Base-by-base conservation (phyloP, 2,113 vertebrate species). In the Henicopernis longicauda region DNA sequence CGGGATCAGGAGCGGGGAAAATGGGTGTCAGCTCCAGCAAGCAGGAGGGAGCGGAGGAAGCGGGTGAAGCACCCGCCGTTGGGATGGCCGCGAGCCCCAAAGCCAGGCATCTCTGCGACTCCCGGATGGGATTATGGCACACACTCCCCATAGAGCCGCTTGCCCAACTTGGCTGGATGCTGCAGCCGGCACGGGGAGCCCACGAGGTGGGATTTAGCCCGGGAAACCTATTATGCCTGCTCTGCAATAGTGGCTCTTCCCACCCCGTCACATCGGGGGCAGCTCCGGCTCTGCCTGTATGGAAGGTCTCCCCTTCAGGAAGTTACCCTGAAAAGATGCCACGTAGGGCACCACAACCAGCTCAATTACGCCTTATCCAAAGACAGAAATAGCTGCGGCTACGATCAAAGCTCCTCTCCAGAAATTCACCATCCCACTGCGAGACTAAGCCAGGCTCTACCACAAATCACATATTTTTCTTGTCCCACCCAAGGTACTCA, bases 71-170 rank as follows among this genome's bases (percentile, higher is more conserved):
- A 38, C 9, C 34, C 15, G 0, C 10, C 0, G 0, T 0, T 89
- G 91, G 73, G 65, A 90, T 72, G 79, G 91, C 91, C 58, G 40
- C 3, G 12, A 92, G 88, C 76, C 73, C 11, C 2, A 85, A 81
- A 72, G 23, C n/a, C 0, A 1, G 40, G 23, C 79, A 71, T 7
- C 29, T 27, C 91, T 38, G 18, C 0, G 20, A 18, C 73, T 84
- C 87, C 36, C 23, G 3, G 89, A 23, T 45, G 62, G 83, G 83
- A 93, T 94, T 84, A 84, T 1, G 18, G 88, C 82, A 38, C 63
- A 38, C 2, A 0, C 4, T 70, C 67, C 80, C 72, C 40, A 61
- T 0, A 1, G 77, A 92, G 52, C 21, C 0, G 3, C 67, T 27
- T 57, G 82, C 82, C 79, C 55, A 88, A 6, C 83, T 26, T 3